phyloP scores from a whole-genome alignment of 2,888 invertebrate species.

The Acronicta aceris region DNA sequence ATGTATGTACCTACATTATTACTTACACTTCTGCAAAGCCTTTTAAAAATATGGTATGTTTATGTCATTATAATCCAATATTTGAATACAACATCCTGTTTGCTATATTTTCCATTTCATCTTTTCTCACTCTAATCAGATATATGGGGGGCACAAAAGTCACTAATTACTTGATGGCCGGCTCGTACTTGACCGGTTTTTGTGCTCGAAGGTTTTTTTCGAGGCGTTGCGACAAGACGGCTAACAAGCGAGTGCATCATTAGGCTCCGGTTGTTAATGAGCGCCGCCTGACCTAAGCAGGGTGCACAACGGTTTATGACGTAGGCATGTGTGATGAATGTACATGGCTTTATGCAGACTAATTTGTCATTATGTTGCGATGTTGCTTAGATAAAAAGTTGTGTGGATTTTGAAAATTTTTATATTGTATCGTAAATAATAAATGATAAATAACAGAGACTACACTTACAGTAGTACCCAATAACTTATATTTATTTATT shows the following conservation, averaged over 20 bases:
- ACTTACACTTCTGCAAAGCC: too few relatives aligned
- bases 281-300: slow-evolving; percentile 60
- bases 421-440: too few relatives aligned
- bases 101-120: slow-evolving; percentile 19
- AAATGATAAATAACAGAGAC: too few relatives aligned
- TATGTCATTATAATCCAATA: too few relatives aligned
- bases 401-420: too few relatives aligned
- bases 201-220: slow-evolving; percentile 39
- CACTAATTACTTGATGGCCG: slow-evolving; percentile 52
- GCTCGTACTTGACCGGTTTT: slow-evolving; percentile 56
- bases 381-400: slow-evolving; percentile 14
- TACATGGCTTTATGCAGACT: slow-evolving; percentile 23
- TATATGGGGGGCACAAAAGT: slow-evolving; percentile 47
- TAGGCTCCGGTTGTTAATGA: slow-evolving; percentile 74
- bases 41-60: too few relatives aligned
- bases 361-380: slow-evolving; percentile 23
- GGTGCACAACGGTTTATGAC: slow-evolving; percentile 45
- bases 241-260: slow-evolving; percentile 81
- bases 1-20: too few relatives aligned
- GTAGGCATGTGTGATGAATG: slow-evolving; percentile 43
- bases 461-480: too few relatives aligned
- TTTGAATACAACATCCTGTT: too few relatives aligned
- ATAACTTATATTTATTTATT: neutral
- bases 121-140: slow-evolving; percentile 36
- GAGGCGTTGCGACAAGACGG: slow-evolving; percentile 67